These are phyloP conservation scores for Lagria hirta DNA, from an alignment of 2,888 invertebrate species.

Conservation along the genomic window DNA sequence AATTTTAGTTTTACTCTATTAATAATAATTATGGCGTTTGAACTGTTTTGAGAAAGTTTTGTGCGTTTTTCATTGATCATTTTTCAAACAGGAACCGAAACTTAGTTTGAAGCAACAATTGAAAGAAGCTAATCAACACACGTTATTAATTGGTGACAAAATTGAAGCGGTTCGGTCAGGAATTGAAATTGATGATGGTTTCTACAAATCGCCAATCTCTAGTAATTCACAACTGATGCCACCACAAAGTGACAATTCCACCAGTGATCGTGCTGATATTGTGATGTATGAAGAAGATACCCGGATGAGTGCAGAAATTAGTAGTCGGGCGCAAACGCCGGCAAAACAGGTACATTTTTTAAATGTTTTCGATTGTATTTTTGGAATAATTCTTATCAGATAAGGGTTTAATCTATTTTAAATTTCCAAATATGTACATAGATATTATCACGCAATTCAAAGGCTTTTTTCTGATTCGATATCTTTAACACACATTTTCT, in stretches of 20 bases:
- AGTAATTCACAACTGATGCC: conserved; percentile 16
- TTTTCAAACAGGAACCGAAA: conserved; percentile 43
- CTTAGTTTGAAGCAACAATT: conserved; percentile 36
- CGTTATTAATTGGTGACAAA: conserved; percentile 32
- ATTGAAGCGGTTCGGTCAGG: conserved; percentile 3
- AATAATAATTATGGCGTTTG: conserved; percentile 15
- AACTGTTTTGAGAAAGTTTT: conserved; percentile 3
- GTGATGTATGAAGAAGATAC: conserved; percentile 75
- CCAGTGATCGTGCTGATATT: conserved; percentile 37
- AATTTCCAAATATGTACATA: too few relatives aligned
- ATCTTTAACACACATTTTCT: too few relatives aligned
- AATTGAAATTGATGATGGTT: conserved; percentile 24
- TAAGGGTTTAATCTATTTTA: too few relatives aligned
- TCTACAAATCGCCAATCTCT: conserved; percentile 43
- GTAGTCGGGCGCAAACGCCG: conserved; percentile 51
- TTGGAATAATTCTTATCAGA: too few relatives aligned
- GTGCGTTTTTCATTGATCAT: conserved; percentile 29
- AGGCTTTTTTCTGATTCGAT: too few relatives aligned
- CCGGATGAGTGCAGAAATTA: conserved; percentile 71
- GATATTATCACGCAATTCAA: too few relatives aligned
- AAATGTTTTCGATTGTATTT: too few relatives aligned
- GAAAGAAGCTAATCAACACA: conserved; percentile 38
- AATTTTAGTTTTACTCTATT: conserved; percentile 11
- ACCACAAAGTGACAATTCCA: conserved; percentile 18
- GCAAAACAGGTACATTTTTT: conserved; percentile 47